Percentiles rank a stretch among this genome's conserved stretches.
These are phyloP conservation scores for Portevinia maculata DNA, from an alignment of 2,888 invertebrate genomes.

Conservation along the genomic window DNA sequence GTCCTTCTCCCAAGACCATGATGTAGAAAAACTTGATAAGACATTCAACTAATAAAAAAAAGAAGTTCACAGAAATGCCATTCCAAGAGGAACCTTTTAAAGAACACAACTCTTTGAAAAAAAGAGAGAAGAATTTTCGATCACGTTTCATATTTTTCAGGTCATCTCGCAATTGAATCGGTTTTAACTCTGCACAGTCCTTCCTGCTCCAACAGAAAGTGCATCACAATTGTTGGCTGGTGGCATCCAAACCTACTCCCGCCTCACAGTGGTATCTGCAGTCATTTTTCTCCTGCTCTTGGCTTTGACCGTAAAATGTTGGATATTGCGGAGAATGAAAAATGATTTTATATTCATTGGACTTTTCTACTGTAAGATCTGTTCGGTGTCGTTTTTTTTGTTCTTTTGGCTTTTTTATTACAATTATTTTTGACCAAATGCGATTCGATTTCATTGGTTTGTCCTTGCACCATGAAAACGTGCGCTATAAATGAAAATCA, in stretches of 20 bases:
- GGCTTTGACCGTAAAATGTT: constrained; percentile 57
- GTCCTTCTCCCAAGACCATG: constrained; percentile 2
- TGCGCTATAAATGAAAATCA: constrained; percentile 56
- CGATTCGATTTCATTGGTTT: constrained; percentile 59
- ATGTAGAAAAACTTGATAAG: constrained; percentile 19
- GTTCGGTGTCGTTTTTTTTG: neutral
- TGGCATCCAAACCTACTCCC: constrained; percentile 41
- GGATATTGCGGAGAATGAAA: constrained; percentile 65
- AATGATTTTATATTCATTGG: constrained; percentile 69
- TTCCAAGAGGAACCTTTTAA: neutral
- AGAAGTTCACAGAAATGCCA: neutral
- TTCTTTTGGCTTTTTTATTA: constrained; percentile 20
- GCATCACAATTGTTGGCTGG: constrained; percentile 44
- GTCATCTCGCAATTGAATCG: constrained; percentile 75
- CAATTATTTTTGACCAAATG: constrained; percentile 58
- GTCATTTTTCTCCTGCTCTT: constrained; percentile 35
- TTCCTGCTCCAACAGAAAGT: constrained; percentile 6
- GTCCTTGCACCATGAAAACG: constrained; percentile 58
- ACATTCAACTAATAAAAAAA: constrained; percentile 20
- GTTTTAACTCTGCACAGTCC: constrained; percentile 44
- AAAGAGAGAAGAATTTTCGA: constrained; percentile 65
- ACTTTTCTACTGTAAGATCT: constrained; percentile 5
- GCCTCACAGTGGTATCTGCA: constrained; percentile 44
- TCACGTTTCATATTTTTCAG: constrained; percentile 78
- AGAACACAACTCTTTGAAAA: neutral